Evolutionary conservation across 2,888 invertebrate species (phyloP).

Genomic region (Melitaea athalia): DNA sequence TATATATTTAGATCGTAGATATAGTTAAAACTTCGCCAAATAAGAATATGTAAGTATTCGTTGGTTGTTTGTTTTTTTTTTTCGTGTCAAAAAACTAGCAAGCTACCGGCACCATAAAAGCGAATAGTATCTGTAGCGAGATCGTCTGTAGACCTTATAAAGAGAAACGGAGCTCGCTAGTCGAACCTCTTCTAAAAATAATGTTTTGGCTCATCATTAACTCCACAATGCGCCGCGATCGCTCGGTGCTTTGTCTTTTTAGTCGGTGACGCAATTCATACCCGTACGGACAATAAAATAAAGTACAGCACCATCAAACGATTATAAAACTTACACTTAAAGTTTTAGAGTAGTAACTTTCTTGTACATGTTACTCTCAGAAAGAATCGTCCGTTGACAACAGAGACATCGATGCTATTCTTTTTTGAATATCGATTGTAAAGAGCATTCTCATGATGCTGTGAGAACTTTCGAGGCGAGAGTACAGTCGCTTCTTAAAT

Average conservation of each 20-base stretch:
- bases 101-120: slow-evolving; percentile 72
- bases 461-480: slow-evolving; percentile 73
- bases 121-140: slow-evolving; percentile 57
- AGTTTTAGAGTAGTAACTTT: slow-evolving; percentile 46
- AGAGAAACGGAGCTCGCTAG: slow-evolving; percentile 52
- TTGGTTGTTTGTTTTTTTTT: background rate
- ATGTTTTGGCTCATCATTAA: slow-evolving; percentile 78
- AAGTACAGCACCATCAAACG: slow-evolving; percentile 34
- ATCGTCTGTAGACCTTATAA: slow-evolving; percentile 63
- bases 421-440: slow-evolving; percentile 81
- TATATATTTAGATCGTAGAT: background rate
- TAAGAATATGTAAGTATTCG: slow-evolving; percentile 16
- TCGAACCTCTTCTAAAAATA: slow-evolving; percentile 68
- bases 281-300: slow-evolving; percentile 72
- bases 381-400: slow-evolving; percentile 80
- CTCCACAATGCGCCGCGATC: slow-evolving; percentile 69
- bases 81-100: slow-evolving; percentile 31
- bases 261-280: slow-evolving; percentile 79
- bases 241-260: slow-evolving; percentile 79
- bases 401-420: slow-evolving; percentile 79
- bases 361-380: slow-evolving; percentile 61
- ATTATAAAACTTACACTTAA: slow-evolving; percentile 45
- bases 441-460: slow-evolving; percentile 78
- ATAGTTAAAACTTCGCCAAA: background rate
- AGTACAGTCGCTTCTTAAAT: slow-evolving; percentile 69